These are phyloP conservation scores for Leucoma salicis DNA, from an alignment of 2,888 invertebrate species.

Conservation along the genomic window DNA sequence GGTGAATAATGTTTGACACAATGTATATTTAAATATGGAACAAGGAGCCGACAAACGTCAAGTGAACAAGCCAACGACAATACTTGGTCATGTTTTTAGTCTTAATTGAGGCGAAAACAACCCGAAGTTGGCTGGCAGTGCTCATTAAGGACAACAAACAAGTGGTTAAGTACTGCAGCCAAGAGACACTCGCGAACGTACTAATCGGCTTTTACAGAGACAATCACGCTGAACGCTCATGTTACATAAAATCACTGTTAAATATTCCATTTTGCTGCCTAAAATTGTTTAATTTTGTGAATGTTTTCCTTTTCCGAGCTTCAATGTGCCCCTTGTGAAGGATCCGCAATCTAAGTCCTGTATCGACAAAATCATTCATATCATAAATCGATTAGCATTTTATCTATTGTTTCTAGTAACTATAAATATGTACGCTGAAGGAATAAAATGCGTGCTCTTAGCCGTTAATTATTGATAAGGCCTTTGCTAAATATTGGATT, in stretches of 20 bases:
- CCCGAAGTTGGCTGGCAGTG: constrained; percentile 71
- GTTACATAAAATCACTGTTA: constrained; percentile 38
- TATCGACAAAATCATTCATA: too few relatives aligned
- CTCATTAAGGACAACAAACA: constrained; percentile 81
- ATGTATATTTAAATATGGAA: constrained; percentile 21
- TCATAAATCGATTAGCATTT: too few relatives aligned
- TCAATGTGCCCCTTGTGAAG: too few relatives aligned
- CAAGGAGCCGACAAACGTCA: constrained; percentile 21
- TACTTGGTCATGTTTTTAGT: constrained; percentile 73
- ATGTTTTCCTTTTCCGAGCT: constrained; percentile 6
- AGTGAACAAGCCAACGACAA: constrained; percentile 49
- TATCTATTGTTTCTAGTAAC: too few relatives aligned
- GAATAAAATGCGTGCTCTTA: too few relatives aligned
- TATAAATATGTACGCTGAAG: too few relatives aligned
- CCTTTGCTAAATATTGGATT: too few relatives aligned
- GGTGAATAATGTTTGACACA: constrained; percentile 1
- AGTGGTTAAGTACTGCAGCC: constrained; percentile 67
- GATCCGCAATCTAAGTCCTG: too few relatives aligned
- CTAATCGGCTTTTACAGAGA: constrained; percentile 70
- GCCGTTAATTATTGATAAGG: too few relatives aligned
- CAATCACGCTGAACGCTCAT: constrained; percentile 37
- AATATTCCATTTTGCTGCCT: constrained; percentile 36
- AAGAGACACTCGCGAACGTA: constrained; percentile 55
- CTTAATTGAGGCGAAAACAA: constrained; percentile 77
- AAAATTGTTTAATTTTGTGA: constrained; percentile 5